A percentile compares a stretch with the other conserved stretches of the same genome.
Conservation (phyloP, 2,888 invertebrate species). For the Tinea semifulvella region DNA sequence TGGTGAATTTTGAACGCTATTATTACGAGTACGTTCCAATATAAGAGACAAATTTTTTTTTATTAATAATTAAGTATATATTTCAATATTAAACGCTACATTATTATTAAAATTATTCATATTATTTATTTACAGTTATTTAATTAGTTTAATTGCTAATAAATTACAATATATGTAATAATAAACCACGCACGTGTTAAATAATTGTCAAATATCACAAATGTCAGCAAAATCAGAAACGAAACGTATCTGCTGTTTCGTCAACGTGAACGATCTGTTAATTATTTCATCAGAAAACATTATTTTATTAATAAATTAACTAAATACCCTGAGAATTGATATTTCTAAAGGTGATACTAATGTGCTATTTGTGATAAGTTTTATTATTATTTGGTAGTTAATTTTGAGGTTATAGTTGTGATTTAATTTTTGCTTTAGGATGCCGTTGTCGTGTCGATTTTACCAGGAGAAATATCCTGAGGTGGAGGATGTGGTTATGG, state of each 20-base stretch:
- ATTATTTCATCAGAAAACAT: slow-evolving; percentile 40
- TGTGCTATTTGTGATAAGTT: not conserved
- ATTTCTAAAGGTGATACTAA: not conserved
- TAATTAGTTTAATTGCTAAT: too few species aligned
- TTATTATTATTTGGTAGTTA: slow-evolving; percentile 10
- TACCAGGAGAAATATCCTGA: slow-evolving; percentile 98
- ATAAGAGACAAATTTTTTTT: too few species aligned
- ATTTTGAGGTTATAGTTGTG: slow-evolving; percentile 42
- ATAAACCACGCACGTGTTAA: too few species aligned
- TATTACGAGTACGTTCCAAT: too few species aligned
- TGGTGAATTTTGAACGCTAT: too few species aligned
- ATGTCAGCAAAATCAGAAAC: slow-evolving; percentile 18
- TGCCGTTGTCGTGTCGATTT: slow-evolving; percentile 95
- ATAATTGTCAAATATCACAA: too few species aligned
- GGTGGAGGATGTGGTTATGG: slow-evolving; percentile 99
- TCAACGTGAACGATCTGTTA: slow-evolving; percentile 51
- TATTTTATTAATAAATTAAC: slow-evolving; percentile 20
- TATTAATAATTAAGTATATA: too few species aligned
- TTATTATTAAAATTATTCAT: too few species aligned
- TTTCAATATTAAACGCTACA: too few species aligned
- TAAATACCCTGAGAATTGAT: slow-evolving; percentile 2
- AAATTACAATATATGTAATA: too few species aligned
- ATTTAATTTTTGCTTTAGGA: slow-evolving; percentile 46
- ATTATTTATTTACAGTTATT: too few species aligned
- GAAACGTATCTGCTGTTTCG: slow-evolving; percentile 32